Percentiles rank a stretch among this genome's conserved stretches.
These are phyloP conservation scores for Chaenocephalus aceratus DNA, from an alignment of 2,113 vertebrate genomes.

Conservation along the genomic window DNA sequence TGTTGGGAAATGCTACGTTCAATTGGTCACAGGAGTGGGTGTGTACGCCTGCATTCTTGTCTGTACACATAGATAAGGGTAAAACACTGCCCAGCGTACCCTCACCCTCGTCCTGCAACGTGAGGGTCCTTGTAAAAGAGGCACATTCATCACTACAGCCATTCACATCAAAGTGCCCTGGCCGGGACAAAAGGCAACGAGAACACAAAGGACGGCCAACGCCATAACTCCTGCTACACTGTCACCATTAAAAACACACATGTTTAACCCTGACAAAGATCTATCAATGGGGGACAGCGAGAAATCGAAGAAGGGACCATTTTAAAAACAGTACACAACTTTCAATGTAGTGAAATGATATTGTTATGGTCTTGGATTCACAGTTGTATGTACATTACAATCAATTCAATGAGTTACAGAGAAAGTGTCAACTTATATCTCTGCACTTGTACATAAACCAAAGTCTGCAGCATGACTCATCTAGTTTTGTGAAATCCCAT, in stretches of 20 bases:
- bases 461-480: conserved; percentile 67
- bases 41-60: conserved; percentile 40
- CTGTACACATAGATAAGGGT: conserved; percentile 72
- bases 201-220: conserved; percentile 60
- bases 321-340: not conserved
- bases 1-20: conserved; percentile 35
- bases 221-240: conserved; percentile 59
- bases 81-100: conserved; percentile 20
- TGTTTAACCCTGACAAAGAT: conserved; percentile 24
- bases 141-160: conserved; percentile 71
- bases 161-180: conserved; percentile 70
- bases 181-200: conserved; percentile 65
- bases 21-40: conserved; percentile 40
- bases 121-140: conserved; percentile 66
- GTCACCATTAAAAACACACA: conserved; percentile 43
- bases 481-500: conserved; percentile 32
- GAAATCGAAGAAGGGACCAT: conserved; percentile 1
- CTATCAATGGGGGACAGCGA: not conserved
- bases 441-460: conserved; percentile 40
- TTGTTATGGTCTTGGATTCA: not conserved
- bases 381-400: not conserved
- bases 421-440: conserved; percentile 12
- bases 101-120: conserved; percentile 45
- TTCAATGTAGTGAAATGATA: not conserved
- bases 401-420: not conserved